Conservation (phyloP, 2,113 vertebrate species). For the Carassius auratus region DNA sequence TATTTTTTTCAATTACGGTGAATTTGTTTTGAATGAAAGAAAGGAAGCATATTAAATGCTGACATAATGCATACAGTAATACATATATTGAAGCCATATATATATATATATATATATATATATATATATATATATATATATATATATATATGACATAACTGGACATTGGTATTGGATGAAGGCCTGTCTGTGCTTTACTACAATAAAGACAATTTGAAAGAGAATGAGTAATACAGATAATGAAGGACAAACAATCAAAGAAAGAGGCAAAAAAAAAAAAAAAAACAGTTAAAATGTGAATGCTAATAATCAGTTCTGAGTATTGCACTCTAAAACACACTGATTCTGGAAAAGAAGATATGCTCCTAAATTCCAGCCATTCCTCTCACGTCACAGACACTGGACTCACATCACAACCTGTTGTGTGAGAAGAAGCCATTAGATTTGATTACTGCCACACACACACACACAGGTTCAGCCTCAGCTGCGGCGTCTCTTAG, state of each 20-base stretch:
- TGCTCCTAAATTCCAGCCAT: not conserved
- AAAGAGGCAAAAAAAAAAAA: too few species aligned
- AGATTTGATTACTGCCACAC: not conserved
- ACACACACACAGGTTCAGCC: conserved; percentile 13
- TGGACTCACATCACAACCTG: not conserved
- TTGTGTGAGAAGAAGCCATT: not conserved
- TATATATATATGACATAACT: too few species aligned
- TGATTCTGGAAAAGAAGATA: not conserved
- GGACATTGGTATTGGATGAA: too few species aligned
- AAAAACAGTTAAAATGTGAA: conserved; percentile 3
- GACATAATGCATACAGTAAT: too few species aligned
- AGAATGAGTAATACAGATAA: too few species aligned
- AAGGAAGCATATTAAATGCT: not conserved
- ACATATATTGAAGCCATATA: too few species aligned
- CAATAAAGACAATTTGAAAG: too few species aligned
- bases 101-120: too few species aligned
- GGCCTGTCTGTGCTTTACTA: too few species aligned
- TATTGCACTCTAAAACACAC: not conserved
- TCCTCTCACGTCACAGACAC: not conserved
- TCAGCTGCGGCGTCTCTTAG: not conserved
- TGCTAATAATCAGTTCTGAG: not conserved
- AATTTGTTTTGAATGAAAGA: not conserved
- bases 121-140: too few species aligned
- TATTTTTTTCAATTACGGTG: not conserved
- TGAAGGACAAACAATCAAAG: not conserved